Conservation (phyloP, 2,113 vertebrate species). For the Cettia cetti region DNA sequence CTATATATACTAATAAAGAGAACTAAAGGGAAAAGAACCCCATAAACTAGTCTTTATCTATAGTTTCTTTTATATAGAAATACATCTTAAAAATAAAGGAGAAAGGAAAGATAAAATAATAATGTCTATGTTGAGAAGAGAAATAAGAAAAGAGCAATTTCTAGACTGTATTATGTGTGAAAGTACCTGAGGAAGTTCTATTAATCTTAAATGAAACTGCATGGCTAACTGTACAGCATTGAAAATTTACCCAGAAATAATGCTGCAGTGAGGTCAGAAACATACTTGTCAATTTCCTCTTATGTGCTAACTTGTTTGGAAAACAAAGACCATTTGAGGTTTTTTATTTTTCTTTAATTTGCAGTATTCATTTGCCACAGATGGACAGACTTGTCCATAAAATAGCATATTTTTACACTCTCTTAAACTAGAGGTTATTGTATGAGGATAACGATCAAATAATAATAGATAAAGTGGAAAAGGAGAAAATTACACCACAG, state of each 20-base stretch:
- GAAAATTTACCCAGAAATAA: not conserved
- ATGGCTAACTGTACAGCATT: not conserved
- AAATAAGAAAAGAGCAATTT: not conserved
- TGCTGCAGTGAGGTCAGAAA: not conserved
- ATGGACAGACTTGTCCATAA: not conserved
- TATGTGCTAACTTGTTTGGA: not conserved
- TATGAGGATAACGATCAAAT: not conserved
- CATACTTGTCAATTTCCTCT: not conserved
- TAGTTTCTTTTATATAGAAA: not conserved
- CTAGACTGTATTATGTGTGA: not conserved
- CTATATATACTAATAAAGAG: not conserved
- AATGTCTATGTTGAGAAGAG: not conserved
- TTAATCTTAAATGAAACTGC: not conserved
- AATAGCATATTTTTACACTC: not conserved
- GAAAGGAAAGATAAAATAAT: not conserved
- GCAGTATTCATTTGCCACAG: not conserved
- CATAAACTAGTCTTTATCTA: not conserved
- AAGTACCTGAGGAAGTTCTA: not conserved
- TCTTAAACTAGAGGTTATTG: not conserved
- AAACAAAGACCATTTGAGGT: not conserved
- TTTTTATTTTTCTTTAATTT: not conserved
- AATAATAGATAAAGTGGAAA: not conserved
- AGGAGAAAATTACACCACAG: not conserved
- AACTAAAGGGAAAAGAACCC: not conserved
- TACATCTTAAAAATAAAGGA: not conserved